A percentile compares a stretch with the other conserved stretches of the same genome.
Evolutionary conservation across 35 echinoderm and acorn worm species (phyloP).

Genomic region (Stichopus chloronotus): DNA sequence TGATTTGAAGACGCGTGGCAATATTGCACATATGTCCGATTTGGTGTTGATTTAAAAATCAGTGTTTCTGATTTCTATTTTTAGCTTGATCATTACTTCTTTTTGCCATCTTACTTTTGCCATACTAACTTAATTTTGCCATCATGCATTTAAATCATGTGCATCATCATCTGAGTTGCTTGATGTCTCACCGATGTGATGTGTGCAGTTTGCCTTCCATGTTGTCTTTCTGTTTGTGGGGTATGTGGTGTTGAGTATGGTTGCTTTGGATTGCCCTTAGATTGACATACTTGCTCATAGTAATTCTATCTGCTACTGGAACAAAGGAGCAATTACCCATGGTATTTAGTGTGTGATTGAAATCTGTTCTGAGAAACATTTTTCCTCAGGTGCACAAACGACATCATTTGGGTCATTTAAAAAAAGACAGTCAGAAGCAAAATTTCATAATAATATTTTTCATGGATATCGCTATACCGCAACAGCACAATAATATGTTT

Average conservation of each 20-base stretch:
- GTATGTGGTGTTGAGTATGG: not conserved
- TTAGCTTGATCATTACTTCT: not conserved
- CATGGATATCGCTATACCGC: too few species aligned
- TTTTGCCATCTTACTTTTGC: too few species aligned
- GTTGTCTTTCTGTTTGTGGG: not conserved
- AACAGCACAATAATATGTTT: too few species aligned
- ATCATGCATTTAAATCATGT: not conserved
- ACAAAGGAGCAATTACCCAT: not conserved
- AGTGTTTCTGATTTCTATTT: not conserved
- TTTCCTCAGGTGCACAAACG: too few species aligned
- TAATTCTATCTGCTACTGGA: constrained; percentile 30
- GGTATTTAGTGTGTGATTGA: not conserved
- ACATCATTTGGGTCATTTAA: too few species aligned
- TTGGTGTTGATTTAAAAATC: constrained; percentile 28
- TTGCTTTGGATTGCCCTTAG: constrained; percentile 20
- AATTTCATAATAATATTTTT: too few species aligned
- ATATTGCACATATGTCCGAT: constrained; percentile 34
- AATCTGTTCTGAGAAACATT: too few species aligned
- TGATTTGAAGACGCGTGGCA: not conserved
- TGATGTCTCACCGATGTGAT: constrained; percentile 18
- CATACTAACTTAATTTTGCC: not conserved
- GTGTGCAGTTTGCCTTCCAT: constrained; percentile 21
- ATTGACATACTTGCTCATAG: constrained; percentile 38
- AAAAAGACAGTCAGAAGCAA: too few species aligned
- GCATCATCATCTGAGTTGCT: not conserved